These are phyloP conservation scores for Cheilosia urbana DNA, from an alignment of 2,888 invertebrate species.

Conservation along the genomic window DNA sequence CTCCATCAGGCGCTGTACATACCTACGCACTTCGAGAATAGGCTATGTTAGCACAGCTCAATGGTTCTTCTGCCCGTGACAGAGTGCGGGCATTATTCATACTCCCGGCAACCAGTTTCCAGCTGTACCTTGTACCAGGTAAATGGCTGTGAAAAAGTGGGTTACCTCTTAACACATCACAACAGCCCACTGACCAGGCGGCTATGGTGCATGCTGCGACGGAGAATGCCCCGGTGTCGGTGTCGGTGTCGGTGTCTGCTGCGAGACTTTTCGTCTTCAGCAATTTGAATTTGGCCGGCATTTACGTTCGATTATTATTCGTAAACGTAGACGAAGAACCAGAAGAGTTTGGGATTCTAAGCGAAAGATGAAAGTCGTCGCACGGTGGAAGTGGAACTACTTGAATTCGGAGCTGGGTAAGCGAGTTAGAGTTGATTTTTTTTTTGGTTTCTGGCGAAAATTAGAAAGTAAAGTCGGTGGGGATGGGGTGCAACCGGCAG, in stretches of 20 bases:
- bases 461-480: slow-evolving; percentile 78
- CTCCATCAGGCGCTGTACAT: not conserved
- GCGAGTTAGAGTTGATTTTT: slow-evolving; percentile 40
- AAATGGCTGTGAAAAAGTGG: slow-evolving; percentile 72
- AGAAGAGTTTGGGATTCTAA: slow-evolving; percentile 20
- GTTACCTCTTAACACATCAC: slow-evolving; percentile 76
- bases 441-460: slow-evolving; percentile 74
- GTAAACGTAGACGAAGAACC: not conserved
- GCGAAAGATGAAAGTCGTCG: slow-evolving; percentile 45
- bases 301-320: not conserved
- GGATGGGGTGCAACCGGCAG: slow-evolving; percentile 1
- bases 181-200: slow-evolving; percentile 6
- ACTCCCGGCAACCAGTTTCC: not conserved
- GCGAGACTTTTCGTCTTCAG: not conserved
- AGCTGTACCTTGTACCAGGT: not conserved
- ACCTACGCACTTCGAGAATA: not conserved
- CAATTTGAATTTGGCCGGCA: not conserved
- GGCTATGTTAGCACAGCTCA: too few relatives aligned
- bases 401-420: slow-evolving; percentile 11
- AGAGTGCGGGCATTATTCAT: not conserved
- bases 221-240: slow-evolving; percentile 22
- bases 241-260: slow-evolving; percentile 20
- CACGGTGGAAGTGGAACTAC: slow-evolving; percentile 20
- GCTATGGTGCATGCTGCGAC: not conserved
- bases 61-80: too few relatives aligned